Percentiles rank a stretch among this genome's conserved stretches.
Evolutionary conservation across 2,888 invertebrate species (phyloP).

Genomic region (Hydrotaea cyrtoneurina): DNA sequence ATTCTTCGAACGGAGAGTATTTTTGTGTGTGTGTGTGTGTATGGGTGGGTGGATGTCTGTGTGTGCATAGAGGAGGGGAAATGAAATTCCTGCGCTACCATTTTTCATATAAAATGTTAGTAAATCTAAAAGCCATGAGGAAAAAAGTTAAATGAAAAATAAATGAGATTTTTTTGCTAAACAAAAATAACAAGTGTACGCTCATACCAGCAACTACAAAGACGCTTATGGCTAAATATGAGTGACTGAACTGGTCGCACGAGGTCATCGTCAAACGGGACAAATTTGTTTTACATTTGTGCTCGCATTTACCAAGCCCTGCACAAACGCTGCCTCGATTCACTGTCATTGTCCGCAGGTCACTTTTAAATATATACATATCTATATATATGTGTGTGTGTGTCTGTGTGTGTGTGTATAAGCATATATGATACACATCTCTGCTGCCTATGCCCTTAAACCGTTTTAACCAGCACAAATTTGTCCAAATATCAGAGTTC

Average conservation of each 20-base stretch:
- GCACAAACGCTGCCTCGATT: neutral
- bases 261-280: neutral
- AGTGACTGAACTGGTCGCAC: neutral
- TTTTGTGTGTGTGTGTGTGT: slow-evolving; percentile 1
- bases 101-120: slow-evolving; percentile 54
- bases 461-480: no score
- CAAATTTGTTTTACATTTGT: neutral
- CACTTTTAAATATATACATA: neutral
- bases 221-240: neutral
- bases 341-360: neutral
- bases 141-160: slow-evolving; percentile 49
- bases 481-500: no score
- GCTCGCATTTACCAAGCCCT: neutral
- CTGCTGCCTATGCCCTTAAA: no score
- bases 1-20: neutral
- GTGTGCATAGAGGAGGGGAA: slow-evolving; percentile 29
- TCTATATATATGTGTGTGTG: no score
- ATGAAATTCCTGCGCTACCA: slow-evolving; percentile 44
- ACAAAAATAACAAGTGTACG: slow-evolving; percentile 20
- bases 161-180: slow-evolving; percentile 49
- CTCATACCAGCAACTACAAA: neutral
- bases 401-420: no score
- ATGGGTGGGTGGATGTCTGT: neutral
- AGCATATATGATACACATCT: no score
- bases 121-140: slow-evolving; percentile 55